Evolutionary conservation across 1,140 invertebrate species (phyloP).

Genomic region (Drosophila micromelanica): DNA sequence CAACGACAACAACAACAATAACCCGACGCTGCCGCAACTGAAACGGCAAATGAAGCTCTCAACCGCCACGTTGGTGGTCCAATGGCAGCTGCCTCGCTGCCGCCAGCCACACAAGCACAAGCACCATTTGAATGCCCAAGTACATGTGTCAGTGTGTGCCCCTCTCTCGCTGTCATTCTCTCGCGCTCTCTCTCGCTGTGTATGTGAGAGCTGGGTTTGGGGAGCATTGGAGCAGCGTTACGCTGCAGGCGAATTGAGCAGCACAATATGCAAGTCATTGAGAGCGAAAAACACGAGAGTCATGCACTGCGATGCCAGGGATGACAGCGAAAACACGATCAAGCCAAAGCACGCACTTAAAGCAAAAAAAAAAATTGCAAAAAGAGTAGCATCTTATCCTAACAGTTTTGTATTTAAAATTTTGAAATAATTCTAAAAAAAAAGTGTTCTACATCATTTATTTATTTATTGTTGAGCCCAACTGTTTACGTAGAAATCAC

Average conservation of each 20-base stretch:
- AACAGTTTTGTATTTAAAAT: too few species aligned
- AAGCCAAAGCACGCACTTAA: background rate
- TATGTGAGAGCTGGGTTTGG: constrained; percentile 30
- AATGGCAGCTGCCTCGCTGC: constrained; percentile 68
- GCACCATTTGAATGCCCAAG: constrained; percentile 47
- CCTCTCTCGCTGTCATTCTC: constrained; percentile 27
- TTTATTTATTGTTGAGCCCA: background rate
- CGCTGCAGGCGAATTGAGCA: constrained; percentile 72
- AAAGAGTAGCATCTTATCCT: background rate
- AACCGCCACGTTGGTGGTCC: constrained; percentile 73
- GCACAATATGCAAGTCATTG: constrained; percentile 79
- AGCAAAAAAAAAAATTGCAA: background rate
- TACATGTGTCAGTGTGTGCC: constrained; percentile 20
- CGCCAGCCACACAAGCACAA: constrained; percentile 72
- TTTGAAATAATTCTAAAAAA: too few species aligned
- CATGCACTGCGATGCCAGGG: constrained; percentile 30
- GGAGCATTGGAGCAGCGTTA: constrained; percentile 64
- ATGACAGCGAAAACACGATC: constrained; percentile 9
- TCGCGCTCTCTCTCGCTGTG: constrained; percentile 12
- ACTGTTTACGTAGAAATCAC: too few species aligned
- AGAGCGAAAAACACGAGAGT: constrained; percentile 72
- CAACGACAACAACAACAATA: constrained; percentile 36
- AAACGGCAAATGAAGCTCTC: constrained; percentile 80
- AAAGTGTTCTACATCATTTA: background rate
- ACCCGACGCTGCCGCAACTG: constrained; percentile 46